A percentile compares a stretch with the other conserved stretches of the same genome.
Evolutionary conservation across 92 coral and sea anemone species (phyloP).

Genomic region (Parazoanthus swiftii): DNA sequence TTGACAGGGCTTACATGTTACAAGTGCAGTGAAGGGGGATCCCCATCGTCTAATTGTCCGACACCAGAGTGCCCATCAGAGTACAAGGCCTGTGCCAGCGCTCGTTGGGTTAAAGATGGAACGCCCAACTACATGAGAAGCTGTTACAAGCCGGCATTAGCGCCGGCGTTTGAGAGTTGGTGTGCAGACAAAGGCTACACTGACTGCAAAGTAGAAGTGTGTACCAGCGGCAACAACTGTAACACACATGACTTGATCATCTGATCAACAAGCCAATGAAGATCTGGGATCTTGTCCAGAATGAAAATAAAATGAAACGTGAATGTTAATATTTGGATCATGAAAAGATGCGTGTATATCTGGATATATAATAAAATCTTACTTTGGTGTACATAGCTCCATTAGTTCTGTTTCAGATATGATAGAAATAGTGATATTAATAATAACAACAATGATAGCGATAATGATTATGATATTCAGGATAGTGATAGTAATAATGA

Average conservation of each 20-base stretch:
- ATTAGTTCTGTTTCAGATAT: too few species aligned
- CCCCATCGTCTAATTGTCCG: conserved; percentile 16
- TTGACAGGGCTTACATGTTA: conserved; percentile 29
- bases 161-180: conserved; percentile 16
- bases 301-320: too few species aligned
- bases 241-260: not conserved
- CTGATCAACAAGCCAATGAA: too few species aligned
- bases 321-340: too few species aligned
- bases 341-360: too few species aligned
- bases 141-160: not conserved
- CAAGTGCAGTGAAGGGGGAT: conserved; percentile 26
- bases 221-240: conserved; percentile 8
- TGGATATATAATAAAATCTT: too few species aligned
- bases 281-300: too few species aligned
- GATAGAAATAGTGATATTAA: too few species aligned
- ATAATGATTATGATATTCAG: too few species aligned
- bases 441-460: too few species aligned
- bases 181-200: not conserved
- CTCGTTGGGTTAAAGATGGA: conserved; percentile 30
- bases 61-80: not conserved
- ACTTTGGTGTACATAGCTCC: too few species aligned
- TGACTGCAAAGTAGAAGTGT: conserved; percentile 8
- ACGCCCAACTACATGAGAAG: conserved; percentile 4
- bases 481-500: too few species aligned
- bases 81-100: conserved; percentile 3